A percentile compares a stretch with the other conserved stretches of the same genome.
Conservation (phyloP, 2,113 vertebrate genomes). For the Nycticebus coucang region DNA sequence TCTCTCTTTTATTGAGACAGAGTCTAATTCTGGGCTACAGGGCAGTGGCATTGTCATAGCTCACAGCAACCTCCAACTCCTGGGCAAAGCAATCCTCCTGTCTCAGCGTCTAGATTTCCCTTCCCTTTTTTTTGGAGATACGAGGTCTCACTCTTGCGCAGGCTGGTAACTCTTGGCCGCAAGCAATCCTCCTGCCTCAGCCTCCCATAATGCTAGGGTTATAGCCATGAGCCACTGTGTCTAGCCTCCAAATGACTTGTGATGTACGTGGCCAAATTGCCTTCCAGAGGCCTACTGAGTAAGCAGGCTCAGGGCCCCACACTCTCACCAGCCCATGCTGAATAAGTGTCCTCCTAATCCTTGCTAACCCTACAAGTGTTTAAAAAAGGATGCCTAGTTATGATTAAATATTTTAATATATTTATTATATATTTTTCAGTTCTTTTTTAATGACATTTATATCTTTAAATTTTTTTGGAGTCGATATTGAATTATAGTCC, state of each 20-base stretch:
- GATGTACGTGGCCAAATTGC: neutral
- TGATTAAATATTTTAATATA: neutral
- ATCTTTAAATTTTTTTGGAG: neutral
- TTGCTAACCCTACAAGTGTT: neutral
- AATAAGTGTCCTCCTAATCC: neutral
- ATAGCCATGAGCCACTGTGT: no score
- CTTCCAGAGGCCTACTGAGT: fast-evolving
- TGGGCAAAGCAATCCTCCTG: no score
- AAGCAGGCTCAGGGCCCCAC: fast-evolving
- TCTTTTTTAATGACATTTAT: neutral
- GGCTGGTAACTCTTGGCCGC: no score
- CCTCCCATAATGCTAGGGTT: no score
- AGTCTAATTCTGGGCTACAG: no score
- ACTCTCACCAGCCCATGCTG: neutral
- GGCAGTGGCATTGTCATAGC: no score
- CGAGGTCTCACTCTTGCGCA: no score
- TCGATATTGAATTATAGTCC: neutral
- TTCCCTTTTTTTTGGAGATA: no score
- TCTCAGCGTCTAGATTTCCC: no score
- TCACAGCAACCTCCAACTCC: no score
- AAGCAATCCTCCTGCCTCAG: no score
- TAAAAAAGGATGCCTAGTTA: neutral
- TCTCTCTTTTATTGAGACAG: no score
- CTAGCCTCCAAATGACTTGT: neutral
- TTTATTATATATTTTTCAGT: neutral